Evolutionary conservation across 2,888 invertebrate genomes (phyloP).

Genomic region (Mythimna pallens): DNA sequence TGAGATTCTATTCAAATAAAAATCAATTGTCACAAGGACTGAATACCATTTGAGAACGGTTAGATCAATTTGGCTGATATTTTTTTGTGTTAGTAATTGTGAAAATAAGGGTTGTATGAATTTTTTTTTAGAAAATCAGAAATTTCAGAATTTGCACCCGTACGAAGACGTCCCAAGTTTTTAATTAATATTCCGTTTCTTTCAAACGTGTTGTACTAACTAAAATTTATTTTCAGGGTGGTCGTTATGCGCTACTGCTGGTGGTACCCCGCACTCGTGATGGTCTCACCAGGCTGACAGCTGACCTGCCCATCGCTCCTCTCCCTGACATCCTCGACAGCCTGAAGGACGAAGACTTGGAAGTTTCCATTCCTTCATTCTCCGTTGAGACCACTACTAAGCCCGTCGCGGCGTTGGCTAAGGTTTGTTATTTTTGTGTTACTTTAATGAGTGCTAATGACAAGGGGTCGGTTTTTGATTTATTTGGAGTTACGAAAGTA

Average conservation of each 20-base stretch:
- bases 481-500: not conserved
- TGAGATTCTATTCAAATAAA: no score
- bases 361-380: constrained; percentile 91
- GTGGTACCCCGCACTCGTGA: constrained; percentile 91
- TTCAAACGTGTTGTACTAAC: not conserved
- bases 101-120: no score
- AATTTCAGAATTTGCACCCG: no score
- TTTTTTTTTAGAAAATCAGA: no score
- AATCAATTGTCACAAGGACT: no score
- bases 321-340: constrained; percentile 85
- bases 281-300: constrained; percentile 89
- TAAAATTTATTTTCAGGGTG: constrained; percentile 83
- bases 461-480: not conserved
- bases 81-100: no score
- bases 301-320: constrained; percentile 88
- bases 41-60: no score
- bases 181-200: no score
- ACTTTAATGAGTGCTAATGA: not conserved
- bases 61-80: no score
- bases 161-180: no score
- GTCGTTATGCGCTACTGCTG: constrained; percentile 90
- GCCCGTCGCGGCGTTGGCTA: constrained; percentile 90
- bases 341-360: constrained; percentile 84
- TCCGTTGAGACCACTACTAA: constrained; percentile 92
- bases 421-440: constrained; percentile 75